Evolutionary conservation across 2,113 vertebrate genomes (phyloP), one percentile per base, ranked within the genome.

Genomic region (Probosciger aterrimus): DNA sequence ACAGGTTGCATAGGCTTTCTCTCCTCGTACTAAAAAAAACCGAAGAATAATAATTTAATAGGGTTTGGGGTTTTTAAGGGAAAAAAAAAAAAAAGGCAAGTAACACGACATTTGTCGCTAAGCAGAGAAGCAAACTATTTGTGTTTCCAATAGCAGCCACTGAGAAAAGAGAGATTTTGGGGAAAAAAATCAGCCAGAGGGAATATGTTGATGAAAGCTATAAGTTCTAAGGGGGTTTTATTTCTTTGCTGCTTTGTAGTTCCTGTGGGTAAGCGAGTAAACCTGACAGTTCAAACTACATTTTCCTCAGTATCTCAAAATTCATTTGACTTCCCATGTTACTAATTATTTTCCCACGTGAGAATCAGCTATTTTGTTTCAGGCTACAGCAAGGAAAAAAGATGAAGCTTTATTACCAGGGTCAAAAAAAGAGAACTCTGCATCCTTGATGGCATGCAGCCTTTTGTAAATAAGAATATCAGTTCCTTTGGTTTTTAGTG

Each of bases 311-410:
- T 94, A 88, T 62, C 86, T 97, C 91, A 95, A 95, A 94, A 96
- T 89, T 92, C 86, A 69, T 93, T 95, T 19, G 13, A 81, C 91
- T 71, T 96, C 92, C 82, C 74, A 27, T 82, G 94, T 96, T 90
- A 82, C 81, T 97, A 95, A 97, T 97, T 97, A 96, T 96, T 96
- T 96, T 93, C 92, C 83, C 88, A 95, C 81, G 76, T 74, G 89
- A 96, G 89, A 92, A 90, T 89, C 93, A 90, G 59, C 49, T 96
- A 67, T 91, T 95, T 97, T 90, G 60, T 97, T 97, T 82, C 81
- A 92, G 94, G 86, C 85, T 91, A 89, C 35, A 73, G 80, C 62
- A 91, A 89, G 44, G 14, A 65, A 90, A 88, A 75, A 82, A 52
- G 10, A 91, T 35, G 73, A 44, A 90, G 74, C 71, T 90, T 95